Evolutionary conservation across 2,797 vertebrate genomes (phyloP).

Genomic region (Epinephelus awoara): DNA sequence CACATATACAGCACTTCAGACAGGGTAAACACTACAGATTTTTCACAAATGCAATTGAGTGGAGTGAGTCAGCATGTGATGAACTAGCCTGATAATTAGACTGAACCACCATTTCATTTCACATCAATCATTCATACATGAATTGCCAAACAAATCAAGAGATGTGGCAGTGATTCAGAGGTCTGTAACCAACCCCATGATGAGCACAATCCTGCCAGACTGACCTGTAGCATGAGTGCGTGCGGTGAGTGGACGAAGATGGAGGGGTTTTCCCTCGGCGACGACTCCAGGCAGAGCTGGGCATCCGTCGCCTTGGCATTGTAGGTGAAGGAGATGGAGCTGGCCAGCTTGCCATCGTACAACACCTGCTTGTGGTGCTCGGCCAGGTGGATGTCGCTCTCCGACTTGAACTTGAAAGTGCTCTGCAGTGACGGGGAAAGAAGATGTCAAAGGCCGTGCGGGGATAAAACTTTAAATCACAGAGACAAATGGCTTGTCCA

Average conservation of each 20-base stretch:
- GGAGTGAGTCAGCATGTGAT: conserved; percentile 25
- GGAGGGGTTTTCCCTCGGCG: conserved; percentile 95
- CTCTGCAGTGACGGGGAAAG: conserved; percentile 82
- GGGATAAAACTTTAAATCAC: background rate
- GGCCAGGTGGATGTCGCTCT: conserved; percentile 97
- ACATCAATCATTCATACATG: conserved; percentile 29
- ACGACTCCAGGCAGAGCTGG: conserved; percentile 96
- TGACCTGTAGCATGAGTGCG: conserved; percentile 97
- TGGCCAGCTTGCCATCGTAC: conserved; percentile 96
- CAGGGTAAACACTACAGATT: conserved; percentile 17
- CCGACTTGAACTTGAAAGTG: conserved; percentile 98
- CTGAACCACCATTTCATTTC: conserved; percentile 24
- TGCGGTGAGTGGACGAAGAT: conserved; percentile 98
- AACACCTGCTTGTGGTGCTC: conserved; percentile 98
- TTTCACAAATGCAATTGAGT: background rate
- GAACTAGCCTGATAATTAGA: background rate
- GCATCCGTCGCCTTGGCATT: conserved; percentile 97
- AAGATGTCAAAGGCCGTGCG: background rate
- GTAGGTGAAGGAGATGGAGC: conserved; percentile 96
- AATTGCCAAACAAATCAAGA: conserved; percentile 17
- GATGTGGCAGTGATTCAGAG: conserved; percentile 14
- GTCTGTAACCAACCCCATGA: background rate
- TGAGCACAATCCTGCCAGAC: conserved; percentile 14
- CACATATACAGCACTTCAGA: background rate
- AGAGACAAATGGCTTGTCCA: conserved; percentile 22